phyloP scores from a whole-genome alignment of 2,888 invertebrate species.

The Chymomyza procnemis region DNA sequence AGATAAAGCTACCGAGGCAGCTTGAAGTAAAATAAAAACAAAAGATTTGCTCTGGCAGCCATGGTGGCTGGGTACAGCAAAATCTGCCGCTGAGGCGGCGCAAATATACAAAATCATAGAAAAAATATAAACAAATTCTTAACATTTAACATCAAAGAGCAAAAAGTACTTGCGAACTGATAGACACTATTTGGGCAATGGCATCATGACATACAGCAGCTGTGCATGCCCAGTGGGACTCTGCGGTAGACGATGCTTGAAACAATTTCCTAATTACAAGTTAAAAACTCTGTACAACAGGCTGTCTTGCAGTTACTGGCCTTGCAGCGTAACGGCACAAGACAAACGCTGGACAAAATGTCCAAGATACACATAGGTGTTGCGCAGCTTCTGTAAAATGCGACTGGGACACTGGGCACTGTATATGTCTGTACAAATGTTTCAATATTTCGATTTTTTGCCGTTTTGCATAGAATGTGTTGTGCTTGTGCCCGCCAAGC shows the following conservation, averaged over 20 bases:
- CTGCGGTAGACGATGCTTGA: conserved; percentile 5
- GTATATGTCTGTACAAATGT: neutral
- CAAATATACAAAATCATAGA: conserved; percentile 6
- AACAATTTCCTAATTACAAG: too few relatives aligned
- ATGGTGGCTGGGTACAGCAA: neutral
- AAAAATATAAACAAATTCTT: conserved; percentile 38
- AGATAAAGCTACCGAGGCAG: neutral
- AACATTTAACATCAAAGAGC: conserved; percentile 25
- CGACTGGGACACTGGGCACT: neutral
- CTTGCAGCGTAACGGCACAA: too few relatives aligned
- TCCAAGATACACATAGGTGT: too few relatives aligned
- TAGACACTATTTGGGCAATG: neutral
- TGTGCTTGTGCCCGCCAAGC: conserved; percentile 3
- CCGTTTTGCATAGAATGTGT: conserved; percentile 43
- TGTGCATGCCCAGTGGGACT: conserved; percentile 19
- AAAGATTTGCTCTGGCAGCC: neutral
- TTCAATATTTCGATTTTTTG: neutral
- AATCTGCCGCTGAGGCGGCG: neutral
- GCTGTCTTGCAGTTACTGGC: too few relatives aligned
- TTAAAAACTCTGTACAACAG: too few relatives aligned
- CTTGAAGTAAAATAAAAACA: neutral
- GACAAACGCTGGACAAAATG: too few relatives aligned
- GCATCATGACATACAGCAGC: neutral
- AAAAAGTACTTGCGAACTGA: neutral
- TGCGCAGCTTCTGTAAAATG: neutral